These are phyloP conservation scores for Dendrolimus punctatus DNA, from an alignment of 1,140 invertebrate species.

Conservation along the genomic window DNA sequence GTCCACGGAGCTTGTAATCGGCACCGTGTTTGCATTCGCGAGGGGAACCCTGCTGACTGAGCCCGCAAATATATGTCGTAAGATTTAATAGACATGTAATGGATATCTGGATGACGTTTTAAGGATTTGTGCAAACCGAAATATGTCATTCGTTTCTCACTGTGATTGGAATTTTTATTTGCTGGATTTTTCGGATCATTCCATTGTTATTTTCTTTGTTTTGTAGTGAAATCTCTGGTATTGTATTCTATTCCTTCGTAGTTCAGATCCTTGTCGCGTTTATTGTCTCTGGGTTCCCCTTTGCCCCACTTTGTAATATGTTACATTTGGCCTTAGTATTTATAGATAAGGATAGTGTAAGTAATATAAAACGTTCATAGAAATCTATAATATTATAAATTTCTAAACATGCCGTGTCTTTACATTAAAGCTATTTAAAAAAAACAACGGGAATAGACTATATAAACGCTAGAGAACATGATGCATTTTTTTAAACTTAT, in stretches of 20 bases:
- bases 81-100: conserved; percentile 72
- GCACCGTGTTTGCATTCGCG: conserved; percentile 52
- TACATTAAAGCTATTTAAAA: too few species aligned
- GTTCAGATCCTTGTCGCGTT: too few species aligned
- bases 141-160: conserved; percentile 63
- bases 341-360: too few species aligned
- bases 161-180: conserved; percentile 69
- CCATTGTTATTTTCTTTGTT: conserved; percentile 15
- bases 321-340: too few species aligned
- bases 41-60: conserved; percentile 65
- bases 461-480: too few species aligned
- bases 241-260: neutral
- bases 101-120: conserved; percentile 72
- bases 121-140: conserved; percentile 71
- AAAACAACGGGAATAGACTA: too few species aligned
- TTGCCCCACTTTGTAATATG: too few species aligned
- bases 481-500: too few species aligned
- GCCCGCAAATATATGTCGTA: conserved; percentile 70
- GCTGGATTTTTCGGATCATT: conserved; percentile 55
- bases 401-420: too few species aligned
- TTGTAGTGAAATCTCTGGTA: conserved; percentile 4
- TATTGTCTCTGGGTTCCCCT: too few species aligned
- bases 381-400: too few species aligned
- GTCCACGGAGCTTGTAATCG: conserved; percentile 64
- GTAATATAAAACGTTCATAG: too few species aligned